These are phyloP conservation scores for Ivindomyrus marchei DNA, from an alignment of 2,113 vertebrate species.

Conservation along the genomic window DNA sequence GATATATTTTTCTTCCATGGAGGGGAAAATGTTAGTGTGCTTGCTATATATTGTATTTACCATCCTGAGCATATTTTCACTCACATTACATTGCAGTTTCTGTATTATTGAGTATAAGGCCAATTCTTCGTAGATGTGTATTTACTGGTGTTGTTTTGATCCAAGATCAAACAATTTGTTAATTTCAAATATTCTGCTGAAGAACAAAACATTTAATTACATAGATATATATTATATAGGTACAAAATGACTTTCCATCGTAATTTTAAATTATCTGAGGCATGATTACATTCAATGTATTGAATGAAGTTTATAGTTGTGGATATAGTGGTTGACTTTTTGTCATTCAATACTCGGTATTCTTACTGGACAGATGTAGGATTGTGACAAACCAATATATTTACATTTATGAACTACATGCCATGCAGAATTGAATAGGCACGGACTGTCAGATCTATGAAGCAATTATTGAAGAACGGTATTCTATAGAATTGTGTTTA, in stretches of 20 bases:
- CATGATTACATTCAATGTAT: neutral
- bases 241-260: neutral
- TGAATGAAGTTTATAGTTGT: neutral
- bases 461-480: neutral
- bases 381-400: neutral
- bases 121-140: neutral
- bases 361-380: neutral
- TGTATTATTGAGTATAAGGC: neutral
- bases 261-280: neutral
- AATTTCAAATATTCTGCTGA: neutral
- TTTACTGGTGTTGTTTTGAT: neutral
- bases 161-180: neutral
- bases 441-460: neutral
- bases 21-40: neutral
- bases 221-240: neutral
- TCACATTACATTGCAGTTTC: neutral
- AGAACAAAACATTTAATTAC: neutral
- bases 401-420: neutral
- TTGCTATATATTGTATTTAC: neutral
- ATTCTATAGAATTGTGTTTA: neutral
- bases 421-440: neutral
- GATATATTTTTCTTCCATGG: neutral
- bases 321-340: neutral
- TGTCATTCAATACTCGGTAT: neutral
- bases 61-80: neutral